Percentiles rank a stretch among this genome's conserved stretches.
These are phyloP conservation scores for Heteropelma amictum DNA, from an alignment of 2,888 invertebrate genomes.

Conservation along the genomic window DNA sequence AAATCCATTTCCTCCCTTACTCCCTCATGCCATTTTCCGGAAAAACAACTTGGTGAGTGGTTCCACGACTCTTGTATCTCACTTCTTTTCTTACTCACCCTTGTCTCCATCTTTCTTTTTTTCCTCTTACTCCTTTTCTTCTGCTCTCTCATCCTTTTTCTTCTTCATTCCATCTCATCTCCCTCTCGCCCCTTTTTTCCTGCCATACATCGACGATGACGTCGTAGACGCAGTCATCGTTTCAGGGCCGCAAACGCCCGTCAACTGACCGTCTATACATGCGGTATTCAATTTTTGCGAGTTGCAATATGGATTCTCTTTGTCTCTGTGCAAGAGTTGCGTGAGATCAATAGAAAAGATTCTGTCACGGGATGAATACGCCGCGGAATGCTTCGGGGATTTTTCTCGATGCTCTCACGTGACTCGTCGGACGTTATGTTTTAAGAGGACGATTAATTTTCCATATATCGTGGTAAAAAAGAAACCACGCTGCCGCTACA, in stretches of 20 bases:
- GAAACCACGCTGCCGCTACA: too few species aligned
- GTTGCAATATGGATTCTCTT: neutral
- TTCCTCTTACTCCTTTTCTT: constrained; percentile 43
- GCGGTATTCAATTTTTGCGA: neutral
- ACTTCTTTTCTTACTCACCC: constrained; percentile 50
- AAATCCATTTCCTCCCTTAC: constrained; percentile 67
- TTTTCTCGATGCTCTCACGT: too few species aligned
- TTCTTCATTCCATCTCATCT: constrained; percentile 36
- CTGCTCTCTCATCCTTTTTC: constrained; percentile 20
- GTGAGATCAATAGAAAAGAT: constrained; percentile 6
- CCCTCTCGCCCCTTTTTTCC: neutral
- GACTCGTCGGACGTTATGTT: neutral
- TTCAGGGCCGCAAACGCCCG: constrained; percentile 48
- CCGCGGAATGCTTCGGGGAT: neutral
- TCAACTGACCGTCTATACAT: constrained; percentile 22
- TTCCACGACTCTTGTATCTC: constrained; percentile 48
- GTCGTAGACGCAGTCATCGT: constrained; percentile 36
- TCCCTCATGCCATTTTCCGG: constrained; percentile 56
- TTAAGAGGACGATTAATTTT: too few species aligned
- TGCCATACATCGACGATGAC: constrained; percentile 21
- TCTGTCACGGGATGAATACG: constrained; percentile 18
- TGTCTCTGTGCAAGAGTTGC: neutral
- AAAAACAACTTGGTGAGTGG: constrained; percentile 64
- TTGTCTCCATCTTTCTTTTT: constrained; percentile 48
- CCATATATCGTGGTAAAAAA: too few species aligned